Evolutionary conservation across 2,888 invertebrate species (phyloP).

Genomic region (Oligia fasciuncula): DNA sequence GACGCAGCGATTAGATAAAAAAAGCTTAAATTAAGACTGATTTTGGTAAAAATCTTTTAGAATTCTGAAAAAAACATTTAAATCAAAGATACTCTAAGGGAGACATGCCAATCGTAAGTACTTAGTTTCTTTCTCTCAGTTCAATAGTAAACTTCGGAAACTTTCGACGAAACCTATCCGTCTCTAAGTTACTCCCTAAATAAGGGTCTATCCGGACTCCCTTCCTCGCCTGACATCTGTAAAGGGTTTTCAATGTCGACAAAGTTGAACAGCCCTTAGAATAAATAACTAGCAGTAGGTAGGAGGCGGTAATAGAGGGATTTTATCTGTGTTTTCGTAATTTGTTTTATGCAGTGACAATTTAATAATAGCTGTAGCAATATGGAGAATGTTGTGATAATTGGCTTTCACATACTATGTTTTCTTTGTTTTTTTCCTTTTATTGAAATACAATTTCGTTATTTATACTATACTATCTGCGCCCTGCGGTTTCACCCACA

Average conservation of each 20-base stretch:
- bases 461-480: neutral
- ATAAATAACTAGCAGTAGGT: constrained; percentile 65
- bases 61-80: neutral
- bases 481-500: too few species aligned
- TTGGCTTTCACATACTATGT: neutral
- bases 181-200: constrained; percentile 79
- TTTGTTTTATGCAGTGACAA: constrained; percentile 37
- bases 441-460: neutral
- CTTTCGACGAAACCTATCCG: constrained; percentile 68
- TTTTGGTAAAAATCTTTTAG: too few species aligned
- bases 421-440: neutral
- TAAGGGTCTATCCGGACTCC: constrained; percentile 69
- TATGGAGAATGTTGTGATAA: neutral
- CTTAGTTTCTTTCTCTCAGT: constrained; percentile 62
- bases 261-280: constrained; percentile 67
- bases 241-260: constrained; percentile 78
- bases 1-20: neutral
- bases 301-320: constrained; percentile 28
- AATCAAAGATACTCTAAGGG: neutral
- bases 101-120: constrained; percentile 47
- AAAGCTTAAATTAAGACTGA: neutral
- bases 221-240: constrained; percentile 69
- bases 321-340: constrained; percentile 32
- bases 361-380: constrained; percentile 3
- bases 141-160: constrained; percentile 60